Evolutionary conservation across 2,888 invertebrate species (phyloP), one percentile per base, ranked within the genome.

Genomic region (Hydroisotoma schaefferi): DNA sequence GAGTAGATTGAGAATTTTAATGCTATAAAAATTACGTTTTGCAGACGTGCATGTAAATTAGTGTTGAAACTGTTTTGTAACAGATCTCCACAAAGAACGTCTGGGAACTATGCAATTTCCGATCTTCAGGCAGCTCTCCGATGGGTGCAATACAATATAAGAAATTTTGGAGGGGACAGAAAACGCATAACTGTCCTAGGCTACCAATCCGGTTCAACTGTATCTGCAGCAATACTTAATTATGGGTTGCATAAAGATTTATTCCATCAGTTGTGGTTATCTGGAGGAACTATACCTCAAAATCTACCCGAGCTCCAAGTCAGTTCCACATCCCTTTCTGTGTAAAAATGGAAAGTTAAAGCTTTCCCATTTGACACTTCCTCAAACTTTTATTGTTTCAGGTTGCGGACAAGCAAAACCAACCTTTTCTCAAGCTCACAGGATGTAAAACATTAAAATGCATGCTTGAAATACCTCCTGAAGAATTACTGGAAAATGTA

Each of bases 101-200:
- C 90, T 0, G 92, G 92, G 28, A 93, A 93, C 76, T 92, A 91
- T 74, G 93, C 86, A 0, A 81, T 92, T 1, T 87, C 87, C 1
- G 93, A 93, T 75, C 83, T 92, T 60, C 75, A 90, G 15, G 83
- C 82, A 0, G 89, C 85, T 0, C 78, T 93, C 20, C 81, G 84
- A 60, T 93, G 92, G 92, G 84, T 92, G 1, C 81, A 88, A 62
- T 77, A 85, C 68, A 92, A 93, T 75, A 89, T 91, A 47, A 84
- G 84, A 58, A 83, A 89, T 75, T 93, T 93, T 74, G 91, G 92
- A 0, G 92, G 92, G 0, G 26, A 57, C 37, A 83, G 85, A 1
- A 79, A 81, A 1, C 82, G 87, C 2, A 88, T 94, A 0, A 92
- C 90, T 0, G 75, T 94, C 37, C 81, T 92, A 73, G 94, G 91